Base-by-base conservation (phyloP, 2,888 invertebrate genomes). In the Theretra japonica region DNA sequence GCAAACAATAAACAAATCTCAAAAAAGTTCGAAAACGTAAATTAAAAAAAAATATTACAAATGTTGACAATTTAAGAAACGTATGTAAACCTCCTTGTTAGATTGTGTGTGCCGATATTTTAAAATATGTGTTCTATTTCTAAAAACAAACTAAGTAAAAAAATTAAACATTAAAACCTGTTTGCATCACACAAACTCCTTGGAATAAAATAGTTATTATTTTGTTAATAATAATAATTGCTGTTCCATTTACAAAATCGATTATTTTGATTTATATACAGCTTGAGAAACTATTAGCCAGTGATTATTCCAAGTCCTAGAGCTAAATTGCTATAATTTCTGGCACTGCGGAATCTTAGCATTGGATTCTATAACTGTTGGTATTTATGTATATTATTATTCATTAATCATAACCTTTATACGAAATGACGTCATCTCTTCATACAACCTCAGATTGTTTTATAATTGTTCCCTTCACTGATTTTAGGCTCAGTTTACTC, bases 391-490 rank as follows among this genome's bases (percentile, higher is more conserved):
- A 53, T 53, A 53, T 53, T 11, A 25, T 57, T 57, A 21, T 57
- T 58, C 58, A 58, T 58, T 58, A 58, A 58, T 25, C 17, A 25
- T 58, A 17, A 58, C 25, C 58, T 23, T 23, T 25, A 58, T 58
- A 58, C 21, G 25, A 25, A 58, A n/a, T n/a, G 8, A 30, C n/a
- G n/a, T 11, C 41, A 21, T 23, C 41, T 41, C n/a, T n/a, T 53
- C 1, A 41, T 41, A 41, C 41, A 41, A 33, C 30, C 33, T 33
- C 11, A 62, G 41, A 65, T 65, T 41, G 41, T 41, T 41, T 65
- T 65, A 65, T 65, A 65, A 65, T 65, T 65, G 59, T 28, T 65
- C 62, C 62, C 62, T 65, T 65, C 62, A 48, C 62, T 65, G 41
- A 23, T 65, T 65, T 30, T 65, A 65, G 62, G 62, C 21, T 62